Evolutionary conservation across 2,888 invertebrate genomes (phyloP), one percentile per base, ranked within the genome.

Genomic region (Leptinotarsa haldemani): DNA sequence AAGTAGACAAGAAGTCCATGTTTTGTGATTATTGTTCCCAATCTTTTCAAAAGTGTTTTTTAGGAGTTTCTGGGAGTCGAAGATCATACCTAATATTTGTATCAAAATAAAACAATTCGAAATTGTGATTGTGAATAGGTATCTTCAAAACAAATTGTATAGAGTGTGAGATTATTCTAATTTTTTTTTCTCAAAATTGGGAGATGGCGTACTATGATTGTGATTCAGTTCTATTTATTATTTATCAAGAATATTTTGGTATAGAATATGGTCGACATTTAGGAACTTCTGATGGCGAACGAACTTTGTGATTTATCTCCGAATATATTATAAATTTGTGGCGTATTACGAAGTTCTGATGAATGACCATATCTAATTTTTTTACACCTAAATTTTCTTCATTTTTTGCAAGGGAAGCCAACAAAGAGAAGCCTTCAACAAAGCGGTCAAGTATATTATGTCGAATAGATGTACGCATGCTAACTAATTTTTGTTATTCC

Each of bases 101-200:
- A 50, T 50, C 50, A 15, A 50, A 50, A 50, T 50, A 13, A 16
- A 50, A 50, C 50, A 50, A 50, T 50, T 50, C 50, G 50, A 50
- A 50, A 50, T 50, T 50, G 16, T 50, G 50, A 50, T 50, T 50
- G 13, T 50, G 50, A 50, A 16, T 50, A 50, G 15, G 15, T 50
- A 50, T 50, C 50, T 50, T 50, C 50, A 50, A 50, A 50, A 50
- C 50, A 50, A 50, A 50, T 50, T 50, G 50, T 50, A 50, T 50
- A 16, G 50, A 50, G 50, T 13, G 50, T 13, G 3, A 15, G 50
- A 50, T 16, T 50, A 50, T 50, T 50, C 50, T 15, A 50, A 15
- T 50, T 50, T 25, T 20, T 25, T 50, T 50, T 50, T 50, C 50
- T 50, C 50, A 50, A 50, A 50, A 50, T 50, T 50, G 50, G 50